Evolutionary conservation across 1,140 invertebrate genomes (phyloP), one percentile per base, ranked within the genome.

Genomic region (Cyclargus thomasi): DNA sequence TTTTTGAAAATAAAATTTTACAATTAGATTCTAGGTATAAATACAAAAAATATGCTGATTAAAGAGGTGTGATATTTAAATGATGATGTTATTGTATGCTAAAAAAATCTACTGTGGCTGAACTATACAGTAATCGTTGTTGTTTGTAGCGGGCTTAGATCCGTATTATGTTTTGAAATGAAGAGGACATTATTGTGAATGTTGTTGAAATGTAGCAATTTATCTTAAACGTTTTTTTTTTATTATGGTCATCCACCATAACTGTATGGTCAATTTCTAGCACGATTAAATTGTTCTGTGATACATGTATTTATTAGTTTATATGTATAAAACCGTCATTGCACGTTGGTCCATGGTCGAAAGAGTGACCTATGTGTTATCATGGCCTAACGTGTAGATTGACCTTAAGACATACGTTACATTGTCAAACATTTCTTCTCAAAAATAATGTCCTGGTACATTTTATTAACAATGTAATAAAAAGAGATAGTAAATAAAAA

Each of bases 261-360:
- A 73, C 81, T 80, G 74, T 81, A 88, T 81, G 77, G 86, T 89
- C 86, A 89, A 89, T 89, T 88, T 85, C 74, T 82, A 85, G 84
- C 85, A 89, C 85, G 87, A 86, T 85, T 82, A 86, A 85, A 86
- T 82, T 85, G 78, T 86, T 89, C 85, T 89, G 85, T 89, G 85
- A 87, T 87, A 87, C 76, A 85, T 87, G 77, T 80, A 77, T 86
- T 84, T 85, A 74, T 86, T 85, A 81, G 75, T 83, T 84, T 74
- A 63, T 74, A 73, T 36, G 65, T 72, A 36, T 18, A 18, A 35
- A 36, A 64, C 63, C 7, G 21, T 16, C 22, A 4, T 8, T 29
- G 8, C 11, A 63, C 17, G 35, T 23, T 18, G 21, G n/a, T 16
- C 53, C n/a, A 55, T 55, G 16, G 7, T 17, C 2, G 53, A 55